Evolutionary conservation across 2,797 vertebrate species (phyloP).

Genomic region (Eurystomus glaucurus): DNA sequence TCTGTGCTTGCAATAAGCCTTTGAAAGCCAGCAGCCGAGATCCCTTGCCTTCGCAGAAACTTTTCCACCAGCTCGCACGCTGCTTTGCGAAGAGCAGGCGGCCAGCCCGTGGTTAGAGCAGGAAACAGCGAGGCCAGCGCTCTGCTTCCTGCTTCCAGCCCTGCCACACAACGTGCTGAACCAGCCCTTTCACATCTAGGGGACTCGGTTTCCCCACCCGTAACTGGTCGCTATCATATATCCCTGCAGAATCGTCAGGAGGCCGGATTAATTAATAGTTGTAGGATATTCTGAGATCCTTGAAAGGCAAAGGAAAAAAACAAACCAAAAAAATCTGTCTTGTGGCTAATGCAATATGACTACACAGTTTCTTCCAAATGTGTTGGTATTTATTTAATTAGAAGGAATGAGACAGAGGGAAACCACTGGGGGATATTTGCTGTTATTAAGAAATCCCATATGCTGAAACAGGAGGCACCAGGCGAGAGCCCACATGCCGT

Average conservation of each 20-base stretch:
- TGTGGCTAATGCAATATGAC: neutral
- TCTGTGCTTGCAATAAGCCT: conserved; percentile 29
- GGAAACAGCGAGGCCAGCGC: neutral
- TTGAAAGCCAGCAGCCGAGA: conserved; percentile 23
- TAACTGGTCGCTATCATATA: neutral
- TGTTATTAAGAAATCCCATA: conserved; percentile 24
- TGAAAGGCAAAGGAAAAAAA: neutral
- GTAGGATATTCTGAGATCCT: neutral
- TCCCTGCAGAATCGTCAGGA: neutral
- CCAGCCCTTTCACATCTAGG: neutral
- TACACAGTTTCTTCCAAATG: conserved; percentile 12
- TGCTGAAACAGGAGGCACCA: conserved; percentile 31
- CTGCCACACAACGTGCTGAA: neutral
- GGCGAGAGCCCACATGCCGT: neutral
- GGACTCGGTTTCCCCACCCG: neutral
- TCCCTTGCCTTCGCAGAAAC: neutral
- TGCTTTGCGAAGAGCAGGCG: neutral
- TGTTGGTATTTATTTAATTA: conserved; percentile 63
- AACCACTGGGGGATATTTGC: conserved; percentile 23
- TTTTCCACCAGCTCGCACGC: neutral
- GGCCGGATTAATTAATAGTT: neutral
- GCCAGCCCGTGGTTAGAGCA: neutral
- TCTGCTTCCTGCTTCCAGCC: conserved; percentile 34
- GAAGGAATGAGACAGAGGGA: neutral
- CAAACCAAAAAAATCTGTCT: neutral